A percentile compares a stretch with the other conserved stretches of the same genome.
phyloP scores from a whole-genome alignment of 2,797 vertebrate genomes.

The Ficedula albicollis region DNA sequence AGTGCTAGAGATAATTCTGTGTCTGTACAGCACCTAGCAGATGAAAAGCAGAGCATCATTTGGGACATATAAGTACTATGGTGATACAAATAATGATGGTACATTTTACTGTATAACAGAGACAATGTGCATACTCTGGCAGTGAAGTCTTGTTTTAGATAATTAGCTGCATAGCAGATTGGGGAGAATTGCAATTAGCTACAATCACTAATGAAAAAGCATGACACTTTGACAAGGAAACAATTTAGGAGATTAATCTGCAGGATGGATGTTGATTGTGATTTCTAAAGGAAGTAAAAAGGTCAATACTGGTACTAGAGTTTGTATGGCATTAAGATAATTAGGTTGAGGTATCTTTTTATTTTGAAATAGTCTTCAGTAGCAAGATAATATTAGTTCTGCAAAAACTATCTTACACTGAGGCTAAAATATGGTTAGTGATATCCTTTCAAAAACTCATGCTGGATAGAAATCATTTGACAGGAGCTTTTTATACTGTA shows the following conservation, averaged over 20 bases:
- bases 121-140: background rate
- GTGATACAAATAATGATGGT: background rate
- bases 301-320: conserved; percentile 17
- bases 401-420: background rate
- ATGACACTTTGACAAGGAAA: conserved; percentile 47
- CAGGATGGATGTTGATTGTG: conserved; percentile 23
- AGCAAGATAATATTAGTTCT: conserved; percentile 34
- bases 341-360: conserved; percentile 31
- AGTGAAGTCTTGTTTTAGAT: background rate
- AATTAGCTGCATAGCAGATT: background rate
- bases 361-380: conserved; percentile 15
- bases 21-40: background rate
- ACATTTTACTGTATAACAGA: background rate
- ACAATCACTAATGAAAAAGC: background rate
- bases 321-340: conserved; percentile 50
- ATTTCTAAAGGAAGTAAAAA: conserved; percentile 44
- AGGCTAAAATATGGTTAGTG: background rate
- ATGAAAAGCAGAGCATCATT: background rate
- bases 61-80: background rate
- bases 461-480: conserved; percentile 18
- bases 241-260: conserved; percentile 34
- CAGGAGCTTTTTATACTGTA: background rate
- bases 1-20: background rate
- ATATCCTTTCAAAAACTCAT: conserved; percentile 28
- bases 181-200: conserved; percentile 20